Evolutionary conservation across 2,888 invertebrate genomes (phyloP), one percentile per base, ranked within the genome.

Genomic region (Limenitis camilla): DNA sequence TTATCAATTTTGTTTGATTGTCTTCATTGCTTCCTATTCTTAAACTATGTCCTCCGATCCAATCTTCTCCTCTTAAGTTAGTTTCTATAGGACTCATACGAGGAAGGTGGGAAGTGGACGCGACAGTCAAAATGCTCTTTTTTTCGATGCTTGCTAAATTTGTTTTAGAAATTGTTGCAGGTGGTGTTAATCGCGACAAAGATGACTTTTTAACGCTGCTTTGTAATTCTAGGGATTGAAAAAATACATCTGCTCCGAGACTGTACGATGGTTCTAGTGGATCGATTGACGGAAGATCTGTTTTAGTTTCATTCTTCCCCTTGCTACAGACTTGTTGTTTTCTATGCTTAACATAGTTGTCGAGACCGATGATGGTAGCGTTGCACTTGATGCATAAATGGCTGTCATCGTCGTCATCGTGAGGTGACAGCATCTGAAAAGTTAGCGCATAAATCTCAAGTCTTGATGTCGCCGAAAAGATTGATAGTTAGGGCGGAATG

Each of bases 351-450:
- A 97, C 91, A 73, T 97, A 97, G 73, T 93, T 94, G 39, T 94
- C 93, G n/a, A 97, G 86, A 0, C 97, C 97, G 35, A 91, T 81
- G 55, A 97, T 92, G 4, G 96, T 96, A 11, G 89, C 74, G 64
- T 94, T 93, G 81, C 97, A 97, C 71, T 94, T 94, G 66, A 96
- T 92, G 79, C 97, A 97, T 58, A 95, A 90, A 71, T 97, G 97
- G 5, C 90, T 92, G 78, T 97, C 96, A 49, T 95, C 94, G 44
- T 95, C 93, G 52, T 92, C 93, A 56, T 92, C 91, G 53, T 89
- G 74, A 8, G 81, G 82, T 6, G 83, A 86, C 66, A 90, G 86
- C 90, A 90, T 90, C 86, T 84, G 75, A 49, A 53, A 57, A 32
- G 39, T 41, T 46, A 33, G 36, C 7, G 41, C 45, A 58, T 62